Evolutionary conservation across 2,888 invertebrate species (phyloP).

Genomic region (Drosophila testacea): DNA sequence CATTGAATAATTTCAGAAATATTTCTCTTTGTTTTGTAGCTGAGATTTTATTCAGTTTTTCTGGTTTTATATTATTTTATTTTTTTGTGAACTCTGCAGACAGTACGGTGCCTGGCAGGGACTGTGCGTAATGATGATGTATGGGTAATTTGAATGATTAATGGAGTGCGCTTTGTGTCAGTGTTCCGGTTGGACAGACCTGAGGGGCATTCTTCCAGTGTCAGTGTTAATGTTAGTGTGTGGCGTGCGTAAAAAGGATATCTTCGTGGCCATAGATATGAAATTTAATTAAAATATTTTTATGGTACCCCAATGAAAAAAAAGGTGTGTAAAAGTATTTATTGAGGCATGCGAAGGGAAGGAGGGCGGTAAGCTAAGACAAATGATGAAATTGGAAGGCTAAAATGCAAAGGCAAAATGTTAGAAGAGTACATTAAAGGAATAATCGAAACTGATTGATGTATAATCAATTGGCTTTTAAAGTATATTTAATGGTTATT

Average conservation of each 20-base stretch:
- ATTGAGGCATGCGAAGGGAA: slow-evolving; percentile 31
- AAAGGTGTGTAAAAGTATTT: slow-evolving; percentile 47
- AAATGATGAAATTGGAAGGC: slow-evolving; percentile 24
- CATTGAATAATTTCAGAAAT: slow-evolving; percentile 75
- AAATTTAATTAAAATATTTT: slow-evolving; percentile 80
- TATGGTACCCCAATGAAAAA: slow-evolving; percentile 50
- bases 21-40: slow-evolving; percentile 48
- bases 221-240: slow-evolving; percentile 29
- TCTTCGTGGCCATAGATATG: slow-evolving; percentile 54
- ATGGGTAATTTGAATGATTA: slow-evolving; percentile 79
- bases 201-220: slow-evolving; percentile 28
- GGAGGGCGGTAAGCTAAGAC: slow-evolving; percentile 20
- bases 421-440: not conserved
- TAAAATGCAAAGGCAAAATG: not conserved
- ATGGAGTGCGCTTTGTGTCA: slow-evolving; percentile 73
- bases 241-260: slow-evolving; percentile 67
- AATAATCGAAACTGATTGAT: slow-evolving; percentile 1
- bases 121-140: slow-evolving; percentile 74
- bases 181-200: slow-evolving; percentile 65
- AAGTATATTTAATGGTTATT: not conserved
- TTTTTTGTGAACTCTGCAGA: slow-evolving; percentile 44
- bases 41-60: slow-evolving; percentile 48
- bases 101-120: slow-evolving; percentile 65
- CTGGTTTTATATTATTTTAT: slow-evolving; percentile 35
- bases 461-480: not conserved